Evolutionary conservation across 2,797 vertebrate species (phyloP), one percentile per base, ranked within the genome.

Genomic region (Hippoglossus hippoglossus): DNA sequence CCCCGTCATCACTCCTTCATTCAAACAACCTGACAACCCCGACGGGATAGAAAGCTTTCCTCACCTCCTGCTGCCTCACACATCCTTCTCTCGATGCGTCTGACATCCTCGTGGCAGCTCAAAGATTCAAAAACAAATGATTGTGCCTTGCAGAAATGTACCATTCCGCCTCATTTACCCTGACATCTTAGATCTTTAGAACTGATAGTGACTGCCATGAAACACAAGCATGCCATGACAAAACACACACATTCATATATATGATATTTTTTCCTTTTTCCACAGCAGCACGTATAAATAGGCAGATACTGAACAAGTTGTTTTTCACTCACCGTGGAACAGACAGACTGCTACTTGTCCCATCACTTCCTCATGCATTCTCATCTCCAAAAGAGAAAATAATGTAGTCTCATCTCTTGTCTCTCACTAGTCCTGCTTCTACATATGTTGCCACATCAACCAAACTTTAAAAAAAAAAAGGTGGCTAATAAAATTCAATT

Each of bases 291-390:
- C 24, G 4, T 24, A 73, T 53, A 75, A 62, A 79, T 46, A 59
- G 18, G 22, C 39, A 19, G 54, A 57, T 63, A 77, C 68, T 34
- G 47, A 57, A 73, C 70, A 60, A 0, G 62, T 63, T 60, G 28
- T 18, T 70, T 64, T 75, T 59, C 16, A 89, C 89, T 92, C 81
- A 91, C 88, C 88, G 71, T 71, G 77, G 63, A 85, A 28, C 68
- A 75, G 78, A 85, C 90, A 90, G 52, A 79, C 71, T 26, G 82
- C 83, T 79, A 75, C 88, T 80, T 93, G 89, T 73, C 90, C 91
- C 89, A 93, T 91, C 72, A 71, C 73, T 71, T 76, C 46, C 13
- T 69, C 71, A 64, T 62, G 71, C 41, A 51, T 52, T 57, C 61
- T 54, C n/a, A 8, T 7, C 16, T 63, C 54, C 71, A 59, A 34